Evolutionary conservation across 1,140 invertebrate species (phyloP).

Genomic region (Phymastichus coffea): DNA sequence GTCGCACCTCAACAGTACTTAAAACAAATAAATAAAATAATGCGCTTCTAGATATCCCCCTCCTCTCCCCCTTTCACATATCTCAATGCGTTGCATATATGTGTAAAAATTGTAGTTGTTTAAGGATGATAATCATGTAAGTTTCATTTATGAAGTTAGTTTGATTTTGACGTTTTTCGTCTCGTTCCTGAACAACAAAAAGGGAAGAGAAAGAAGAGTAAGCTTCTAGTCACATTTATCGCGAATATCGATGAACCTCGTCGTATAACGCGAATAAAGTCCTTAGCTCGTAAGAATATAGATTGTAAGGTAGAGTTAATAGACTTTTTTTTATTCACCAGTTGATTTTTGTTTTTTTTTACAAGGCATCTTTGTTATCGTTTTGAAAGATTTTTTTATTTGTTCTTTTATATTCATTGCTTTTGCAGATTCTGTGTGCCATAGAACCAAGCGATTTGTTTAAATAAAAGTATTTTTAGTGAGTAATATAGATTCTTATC

Average conservation of each 20-base stretch:
- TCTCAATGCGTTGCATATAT: neutral
- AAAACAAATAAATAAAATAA: neutral
- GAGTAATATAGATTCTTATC: slow-evolving; percentile 2
- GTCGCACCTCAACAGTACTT: slow-evolving; percentile 15
- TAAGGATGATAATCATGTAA: neutral
- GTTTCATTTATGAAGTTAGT: slow-evolving; percentile 9
- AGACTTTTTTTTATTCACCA: no score
- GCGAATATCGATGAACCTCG: neutral
- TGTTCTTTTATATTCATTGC: no score
- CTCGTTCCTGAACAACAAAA: slow-evolving; percentile 15
- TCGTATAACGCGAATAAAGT: neutral
- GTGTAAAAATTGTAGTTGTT: neutral
- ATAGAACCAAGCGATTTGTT: neutral
- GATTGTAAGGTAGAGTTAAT: neutral
- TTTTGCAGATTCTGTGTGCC: no score
- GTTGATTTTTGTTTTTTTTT: no score
- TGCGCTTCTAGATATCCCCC: slow-evolving; percentile 1
- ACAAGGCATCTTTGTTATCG: no score
- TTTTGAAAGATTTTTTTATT: no score
- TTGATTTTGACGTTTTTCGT: slow-evolving; percentile 9
- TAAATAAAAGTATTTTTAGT: neutral
- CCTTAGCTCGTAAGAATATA: slow-evolving; percentile 14
- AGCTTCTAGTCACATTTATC: slow-evolving; percentile 21
- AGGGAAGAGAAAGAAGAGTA: no score
- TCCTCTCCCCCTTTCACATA: no score